These are phyloP conservation scores for Psilanteris sp. DNA, from an alignment of 1,140 invertebrate species.

Conservation along the genomic window DNA sequence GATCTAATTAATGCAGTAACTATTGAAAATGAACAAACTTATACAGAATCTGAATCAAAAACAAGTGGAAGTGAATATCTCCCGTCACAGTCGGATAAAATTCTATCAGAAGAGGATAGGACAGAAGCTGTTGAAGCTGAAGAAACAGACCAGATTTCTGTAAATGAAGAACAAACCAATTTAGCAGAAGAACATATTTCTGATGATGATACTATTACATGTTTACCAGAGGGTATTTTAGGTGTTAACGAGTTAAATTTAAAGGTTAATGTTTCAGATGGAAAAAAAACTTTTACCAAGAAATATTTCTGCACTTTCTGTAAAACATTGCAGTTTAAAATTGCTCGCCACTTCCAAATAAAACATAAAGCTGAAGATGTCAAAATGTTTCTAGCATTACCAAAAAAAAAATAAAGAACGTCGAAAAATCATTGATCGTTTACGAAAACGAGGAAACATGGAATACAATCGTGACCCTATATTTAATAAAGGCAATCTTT, in stretches of 20 bases:
- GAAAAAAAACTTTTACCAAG: not conserved
- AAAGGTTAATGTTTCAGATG: not conserved
- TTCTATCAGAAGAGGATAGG: too few species aligned
- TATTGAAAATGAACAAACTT: too few species aligned
- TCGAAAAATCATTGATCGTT: not conserved
- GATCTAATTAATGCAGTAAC: too few species aligned
- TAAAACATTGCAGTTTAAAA: not conserved
- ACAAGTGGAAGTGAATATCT: too few species aligned
- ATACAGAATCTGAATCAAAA: too few species aligned
- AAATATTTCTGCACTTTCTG: not conserved
- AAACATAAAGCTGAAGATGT: not conserved
- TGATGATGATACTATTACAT: too few species aligned
- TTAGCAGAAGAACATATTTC: too few species aligned
- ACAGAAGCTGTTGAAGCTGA: too few species aligned
- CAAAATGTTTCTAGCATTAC: not conserved
- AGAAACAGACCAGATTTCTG: too few species aligned
- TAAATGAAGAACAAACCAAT: too few species aligned
- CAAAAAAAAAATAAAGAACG: not conserved
- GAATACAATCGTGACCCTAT: not conserved
- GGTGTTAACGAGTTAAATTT: not conserved
- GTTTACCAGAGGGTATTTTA: not conserved
- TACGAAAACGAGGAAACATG: conserved; percentile 3
- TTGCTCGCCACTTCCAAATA: not conserved
- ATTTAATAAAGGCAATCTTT: not conserved
- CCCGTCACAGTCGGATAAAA: too few species aligned